Base-by-base conservation (phyloP, 2,888 invertebrate species). In the Lithophane socia region DNA sequence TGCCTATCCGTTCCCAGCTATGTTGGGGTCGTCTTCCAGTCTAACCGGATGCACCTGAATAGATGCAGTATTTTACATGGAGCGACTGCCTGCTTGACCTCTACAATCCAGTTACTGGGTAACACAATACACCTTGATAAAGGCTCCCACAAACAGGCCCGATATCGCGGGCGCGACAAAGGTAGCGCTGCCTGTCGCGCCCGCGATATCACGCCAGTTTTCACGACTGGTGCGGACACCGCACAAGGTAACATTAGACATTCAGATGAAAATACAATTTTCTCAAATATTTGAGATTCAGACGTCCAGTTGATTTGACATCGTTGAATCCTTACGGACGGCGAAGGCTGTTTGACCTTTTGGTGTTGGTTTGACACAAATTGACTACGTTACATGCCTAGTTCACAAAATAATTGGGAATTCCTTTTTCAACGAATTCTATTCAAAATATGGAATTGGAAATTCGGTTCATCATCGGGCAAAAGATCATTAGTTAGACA, bases 271-370 rank as follows among this genome's bases (percentile, higher is more conserved):
- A 42, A 66, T 42, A 54, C 3, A 47, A 60, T 74, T n/a, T 78
- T 18, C 16, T 24, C 13, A 61, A 66, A 24, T 74, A 24, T 65
- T 80, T 66, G 58, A 65, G 16, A 80, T 80, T 37, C 13, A 56
- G 60, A n/a, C 47, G 42, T 42, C 13, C 5, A 29, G 29, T 44
- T 52, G 16, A 42, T 72, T 24, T 58, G 44, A 65, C 10, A 47
- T 75, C 3, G 8, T 49, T 21, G 21, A 12, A 0, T 80, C 81
- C 16, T 52, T 24, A 24, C n/a, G 66, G 54, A 42, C n/a, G 12
- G n/a, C 29, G n/a, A 49, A 16, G 42, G 13, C 75, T 12, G 54
- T 75, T 67, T 75, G 42, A 49, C 7, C 49, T 81, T 75, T 63
- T 54, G 54, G 66, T 42, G 47, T 61, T 61, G 24, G 12, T 67